Base-by-base conservation (phyloP, 2,888 invertebrate genomes). In the Caenorhabditis afra region DNA sequence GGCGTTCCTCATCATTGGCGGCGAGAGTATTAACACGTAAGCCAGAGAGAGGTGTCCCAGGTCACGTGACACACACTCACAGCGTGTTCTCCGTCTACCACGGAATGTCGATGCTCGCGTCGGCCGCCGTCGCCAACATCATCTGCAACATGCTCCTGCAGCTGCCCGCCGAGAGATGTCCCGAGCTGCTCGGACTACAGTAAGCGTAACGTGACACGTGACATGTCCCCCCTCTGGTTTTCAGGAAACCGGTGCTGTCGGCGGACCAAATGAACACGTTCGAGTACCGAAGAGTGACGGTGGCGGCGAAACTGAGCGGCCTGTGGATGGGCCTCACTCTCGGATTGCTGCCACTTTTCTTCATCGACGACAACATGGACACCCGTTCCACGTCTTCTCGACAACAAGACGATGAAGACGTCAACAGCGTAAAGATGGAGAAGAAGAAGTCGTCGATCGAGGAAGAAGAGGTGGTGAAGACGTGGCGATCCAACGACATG, bases 41-140 rank as follows among this genome's bases (percentile, higher is more conserved):
- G 68, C 58, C 18, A 4, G 10, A 52, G 23, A 44, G 44, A 22
- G 44, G 44, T 58, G n/a, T 0, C 55, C 52, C 52, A 20, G n/a
- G n/a, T n/a, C n/a, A 11, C 39, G 20, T 7, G 4, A 29, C 3
- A 29, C 29, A 37, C 16, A n/a, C 18, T 16, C 71, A 3, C 67
- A 79, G 79, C 47, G 39, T 79, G 10, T 79, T 79, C 73, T 73
- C 73, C 7, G 71, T 79, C 20, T 73, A 79, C 79, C 73, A 79
- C 39, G 79, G 79, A 37, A 79, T 79, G 79, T 79, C 79, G 18
- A 79, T 79, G 79, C 41, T 79, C 18, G 79, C 79, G 3, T 67
- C 79, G 39, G 73, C 79, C 7, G 79, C 79, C 20, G 67, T 79
- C 11, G 79, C 79, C 45, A 79, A 79, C 49, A 47, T 79, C 11